Conservation (phyloP, 2,113 vertebrate genomes). For the Pygoscelis antarcticus region DNA sequence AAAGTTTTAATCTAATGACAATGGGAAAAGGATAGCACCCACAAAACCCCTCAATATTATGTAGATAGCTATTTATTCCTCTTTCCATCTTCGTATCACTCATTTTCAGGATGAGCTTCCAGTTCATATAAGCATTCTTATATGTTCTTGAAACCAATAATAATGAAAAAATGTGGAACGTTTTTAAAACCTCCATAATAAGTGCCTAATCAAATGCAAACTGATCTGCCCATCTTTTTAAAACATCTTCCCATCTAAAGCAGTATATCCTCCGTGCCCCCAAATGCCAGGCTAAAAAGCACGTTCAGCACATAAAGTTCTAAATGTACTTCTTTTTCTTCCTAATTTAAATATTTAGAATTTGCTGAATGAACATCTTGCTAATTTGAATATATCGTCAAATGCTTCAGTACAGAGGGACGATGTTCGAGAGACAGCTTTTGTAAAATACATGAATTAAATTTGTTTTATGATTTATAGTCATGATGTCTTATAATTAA, state of each 20-base stretch:
- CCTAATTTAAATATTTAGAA: not conserved
- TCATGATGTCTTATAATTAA: conserved; percentile 11
- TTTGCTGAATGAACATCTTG: not conserved
- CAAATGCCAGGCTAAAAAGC: not conserved
- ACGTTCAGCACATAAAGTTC: not conserved
- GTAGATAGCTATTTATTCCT: not conserved
- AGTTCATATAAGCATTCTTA: not conserved
- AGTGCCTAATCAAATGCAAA: not conserved
- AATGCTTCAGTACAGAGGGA: not conserved
- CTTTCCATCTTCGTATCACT: not conserved
- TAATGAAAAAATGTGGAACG: not conserved
- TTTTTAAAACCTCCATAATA: not conserved
- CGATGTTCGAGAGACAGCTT: not conserved
- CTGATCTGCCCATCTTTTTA: not conserved
- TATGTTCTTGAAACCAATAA: not conserved
- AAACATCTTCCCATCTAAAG: not conserved
- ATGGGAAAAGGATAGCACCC: not conserved
- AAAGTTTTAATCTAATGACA: not conserved
- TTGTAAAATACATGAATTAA: not conserved
- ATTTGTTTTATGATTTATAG: not conserved
- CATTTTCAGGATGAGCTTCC: not conserved
- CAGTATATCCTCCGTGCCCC: not conserved
- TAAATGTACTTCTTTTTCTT: not conserved
- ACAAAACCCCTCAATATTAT: not conserved
- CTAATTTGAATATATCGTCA: not conserved